Evolutionary conservation across 2,888 invertebrate species (phyloP).

Genomic region (Sthenelais limicola): DNA sequence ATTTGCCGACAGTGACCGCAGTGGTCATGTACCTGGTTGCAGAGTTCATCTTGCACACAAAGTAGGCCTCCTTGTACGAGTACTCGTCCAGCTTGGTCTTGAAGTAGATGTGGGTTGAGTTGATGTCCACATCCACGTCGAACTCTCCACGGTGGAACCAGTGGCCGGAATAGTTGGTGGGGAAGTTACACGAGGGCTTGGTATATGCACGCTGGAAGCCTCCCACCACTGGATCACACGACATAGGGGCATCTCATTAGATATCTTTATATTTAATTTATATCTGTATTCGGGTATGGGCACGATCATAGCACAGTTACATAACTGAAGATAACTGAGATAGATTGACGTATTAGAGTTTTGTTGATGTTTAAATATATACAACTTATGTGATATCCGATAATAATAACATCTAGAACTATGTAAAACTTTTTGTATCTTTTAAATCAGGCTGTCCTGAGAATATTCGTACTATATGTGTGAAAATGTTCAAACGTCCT

Average conservation of each 20-base stretch:
- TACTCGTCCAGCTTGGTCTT: slow-evolving; percentile 92
- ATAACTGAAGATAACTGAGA: no score
- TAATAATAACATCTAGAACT: no score
- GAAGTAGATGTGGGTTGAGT: slow-evolving; percentile 96
- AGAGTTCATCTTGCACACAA: slow-evolving; percentile 93
- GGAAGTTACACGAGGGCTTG: slow-evolving; percentile 90
- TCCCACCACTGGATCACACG: slow-evolving; percentile 46
- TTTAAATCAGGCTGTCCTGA: no score
- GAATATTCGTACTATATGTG: no score
- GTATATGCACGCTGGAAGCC: slow-evolving; percentile 69
- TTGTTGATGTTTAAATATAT: no score
- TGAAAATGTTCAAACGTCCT: no score
- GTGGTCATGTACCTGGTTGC: slow-evolving; percentile 96
- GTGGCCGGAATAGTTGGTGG: slow-evolving; percentile 92
- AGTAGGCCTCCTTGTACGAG: slow-evolving; percentile 83
- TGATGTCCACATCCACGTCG: slow-evolving; percentile 89
- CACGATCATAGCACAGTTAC: no score
- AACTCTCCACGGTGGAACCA: slow-evolving; percentile 98
- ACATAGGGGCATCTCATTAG: not conserved
- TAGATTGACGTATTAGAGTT: no score
- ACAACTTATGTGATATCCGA: no score
- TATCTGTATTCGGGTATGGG: no score
- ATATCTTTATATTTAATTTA: no score
- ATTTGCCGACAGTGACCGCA: slow-evolving; percentile 94
- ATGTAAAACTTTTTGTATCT: no score